A percentile compares a stretch with the other conserved stretches of the same genome.
Evolutionary conservation across 2,888 invertebrate species (phyloP).

Genomic region (Agrochola litura): DNA sequence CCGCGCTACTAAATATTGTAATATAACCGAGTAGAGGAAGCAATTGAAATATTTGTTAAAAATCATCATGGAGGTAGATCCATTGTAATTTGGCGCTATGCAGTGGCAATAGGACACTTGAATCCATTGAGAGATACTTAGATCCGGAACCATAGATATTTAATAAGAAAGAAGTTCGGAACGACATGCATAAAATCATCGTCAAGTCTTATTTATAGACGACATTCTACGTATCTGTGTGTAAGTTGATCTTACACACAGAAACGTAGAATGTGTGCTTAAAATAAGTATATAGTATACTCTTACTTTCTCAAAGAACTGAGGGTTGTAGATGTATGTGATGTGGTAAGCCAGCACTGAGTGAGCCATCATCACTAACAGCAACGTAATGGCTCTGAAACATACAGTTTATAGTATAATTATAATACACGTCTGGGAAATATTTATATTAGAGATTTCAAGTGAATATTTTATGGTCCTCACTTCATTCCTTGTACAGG

Average conservation of each 20-base stretch:
- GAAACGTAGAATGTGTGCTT: too few relatives aligned
- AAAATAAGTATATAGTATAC: too few relatives aligned
- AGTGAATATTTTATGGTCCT: constrained; percentile 14
- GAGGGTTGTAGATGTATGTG: constrained; percentile 76
- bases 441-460: neutral
- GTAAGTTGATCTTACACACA: too few relatives aligned
- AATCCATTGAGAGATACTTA: neutral
- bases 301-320: constrained; percentile 74
- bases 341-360: constrained; percentile 72
- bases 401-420: neutral
- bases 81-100: neutral
- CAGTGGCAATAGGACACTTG: neutral
- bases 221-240: neutral
- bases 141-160: neutral
- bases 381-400: constrained; percentile 76
- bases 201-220: neutral
- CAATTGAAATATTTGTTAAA: too few relatives aligned
- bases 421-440: neutral
- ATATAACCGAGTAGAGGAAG: too few relatives aligned
- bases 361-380: constrained; percentile 77
- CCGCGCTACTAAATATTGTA: too few relatives aligned
- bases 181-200: too few relatives aligned
- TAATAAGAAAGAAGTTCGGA: too few relatives aligned
- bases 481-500: constrained; percentile 80
- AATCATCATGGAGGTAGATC: neutral